Percentiles rank a stretch among this genome's conserved stretches.
These are phyloP conservation scores for Eurosta solidaginis DNA, from an alignment of 1,140 invertebrate genomes.

Conservation along the genomic window DNA sequence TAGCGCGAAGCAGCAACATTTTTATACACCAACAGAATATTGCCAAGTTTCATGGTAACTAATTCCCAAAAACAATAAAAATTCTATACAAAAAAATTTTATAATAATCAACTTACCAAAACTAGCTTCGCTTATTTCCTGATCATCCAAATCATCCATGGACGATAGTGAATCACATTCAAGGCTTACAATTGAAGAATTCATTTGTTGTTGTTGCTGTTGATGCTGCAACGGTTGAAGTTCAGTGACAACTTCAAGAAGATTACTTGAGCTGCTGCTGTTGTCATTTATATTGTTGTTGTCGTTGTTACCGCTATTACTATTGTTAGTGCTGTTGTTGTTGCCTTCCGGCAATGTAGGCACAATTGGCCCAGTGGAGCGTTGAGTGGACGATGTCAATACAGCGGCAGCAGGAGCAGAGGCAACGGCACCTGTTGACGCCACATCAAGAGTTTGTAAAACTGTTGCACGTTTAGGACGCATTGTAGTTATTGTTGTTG, in stretches of 20 bases:
- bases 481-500: slow-evolving; percentile 9
- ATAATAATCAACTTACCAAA: not conserved
- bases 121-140: not conserved
- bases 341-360: not conserved
- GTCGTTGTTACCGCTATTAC: not conserved
- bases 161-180: slow-evolving; percentile 14
- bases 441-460: slow-evolving; percentile 8
- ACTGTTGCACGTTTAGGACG: not conserved
- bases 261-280: not conserved
- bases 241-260: not conserved
- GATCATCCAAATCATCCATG: slow-evolving; percentile 12
- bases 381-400: not conserved
- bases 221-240: not conserved
- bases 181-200: not conserved
- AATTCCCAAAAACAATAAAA: not conserved
- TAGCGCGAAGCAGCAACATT: not conserved
- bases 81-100: not conserved
- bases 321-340: slow-evolving; percentile 31
- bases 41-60: not conserved
- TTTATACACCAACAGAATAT: slow-evolving; percentile 10
- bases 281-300: not conserved
- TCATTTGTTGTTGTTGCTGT: not conserved
- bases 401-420: slow-evolving; percentile 29
- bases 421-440: not conserved
- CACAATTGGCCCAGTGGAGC: not conserved